Evolutionary conservation across 2,113 vertebrate genomes (phyloP), one percentile per base, ranked within the genome.

Genomic region (Siniperca chuatsi): DNA sequence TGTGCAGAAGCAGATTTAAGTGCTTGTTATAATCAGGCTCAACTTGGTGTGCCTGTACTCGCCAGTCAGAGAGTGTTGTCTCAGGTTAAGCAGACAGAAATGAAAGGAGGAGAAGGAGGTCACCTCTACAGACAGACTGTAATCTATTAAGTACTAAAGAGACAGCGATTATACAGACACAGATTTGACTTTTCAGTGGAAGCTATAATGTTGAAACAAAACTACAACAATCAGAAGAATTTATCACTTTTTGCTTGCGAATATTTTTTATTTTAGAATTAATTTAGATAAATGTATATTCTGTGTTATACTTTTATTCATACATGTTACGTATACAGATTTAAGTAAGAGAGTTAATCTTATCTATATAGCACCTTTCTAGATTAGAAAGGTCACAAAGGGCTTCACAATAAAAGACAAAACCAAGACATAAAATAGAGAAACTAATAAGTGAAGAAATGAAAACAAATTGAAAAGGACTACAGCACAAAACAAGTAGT

Each of bases 21-120:
- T 93, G 94, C 93, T 94, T 74, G 91, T 93, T 93, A 92, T 89
- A 93, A 94, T 94, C 91, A 93, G 85, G 82, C 91, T 94, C 94
- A 93, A 92, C 87, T 80, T 44, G 74, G 74, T 75, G 85, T 66
- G 82, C 90, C 89, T 91, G 89, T 88, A 68, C 88, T 80, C 80
- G 84, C 77, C 85, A 84, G 83, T 89, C 87, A 83, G 76, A 75
- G 77, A 81, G 82, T 73, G 89, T 79, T 91, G 89, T 89, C 90
- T 93, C 85, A 82, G 89, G 87, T 91, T 91, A 79, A 87, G 78
- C 76, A 89, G 85, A 85, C 85, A 60, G 64, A 93, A 87, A 93
- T 92, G 88, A 92, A 91, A 93, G 90, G 65, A 87, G 75, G 89
- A 90, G 85, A 70, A 69, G 80, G 89, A 91, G 93, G 90, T 94